Percentiles rank a stretch among this genome's conserved stretches.
Conservation (phyloP, 2,113 vertebrate genomes). For the Microcebus ravelobensis region DNA sequence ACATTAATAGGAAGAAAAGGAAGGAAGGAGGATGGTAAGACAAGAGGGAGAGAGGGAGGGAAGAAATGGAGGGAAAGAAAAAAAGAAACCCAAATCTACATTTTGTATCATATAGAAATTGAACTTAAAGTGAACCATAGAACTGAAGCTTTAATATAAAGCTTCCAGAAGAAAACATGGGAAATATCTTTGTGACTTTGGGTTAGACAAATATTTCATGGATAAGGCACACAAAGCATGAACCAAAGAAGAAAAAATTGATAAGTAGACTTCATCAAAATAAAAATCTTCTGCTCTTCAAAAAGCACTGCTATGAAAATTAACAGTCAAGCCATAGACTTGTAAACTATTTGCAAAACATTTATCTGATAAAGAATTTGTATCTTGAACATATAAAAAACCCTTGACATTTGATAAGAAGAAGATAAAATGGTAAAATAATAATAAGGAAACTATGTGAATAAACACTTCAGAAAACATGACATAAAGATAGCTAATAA, state of each 20-base stretch:
- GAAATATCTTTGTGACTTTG: background rate
- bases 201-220: background rate
- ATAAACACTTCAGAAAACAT: background rate
- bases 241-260: background rate
- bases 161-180: background rate
- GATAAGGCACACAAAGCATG: background rate
- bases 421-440: background rate
- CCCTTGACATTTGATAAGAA: background rate
- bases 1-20: background rate
- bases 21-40: no score
- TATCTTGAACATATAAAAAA: background rate
- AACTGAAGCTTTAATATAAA: background rate
- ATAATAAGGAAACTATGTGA: conserved; percentile 19
- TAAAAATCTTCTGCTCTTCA: background rate
- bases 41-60: background rate
- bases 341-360: background rate
- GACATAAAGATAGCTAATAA: background rate
- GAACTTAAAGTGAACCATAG: background rate
- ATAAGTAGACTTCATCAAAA: background rate
- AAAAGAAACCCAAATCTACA: background rate
- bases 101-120: background rate
- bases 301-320: background rate
- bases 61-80: background rate
- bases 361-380: background rate
- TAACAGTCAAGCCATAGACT: background rate